Conservation (phyloP, 2,888 invertebrate species). For the Blera fallax region DNA sequence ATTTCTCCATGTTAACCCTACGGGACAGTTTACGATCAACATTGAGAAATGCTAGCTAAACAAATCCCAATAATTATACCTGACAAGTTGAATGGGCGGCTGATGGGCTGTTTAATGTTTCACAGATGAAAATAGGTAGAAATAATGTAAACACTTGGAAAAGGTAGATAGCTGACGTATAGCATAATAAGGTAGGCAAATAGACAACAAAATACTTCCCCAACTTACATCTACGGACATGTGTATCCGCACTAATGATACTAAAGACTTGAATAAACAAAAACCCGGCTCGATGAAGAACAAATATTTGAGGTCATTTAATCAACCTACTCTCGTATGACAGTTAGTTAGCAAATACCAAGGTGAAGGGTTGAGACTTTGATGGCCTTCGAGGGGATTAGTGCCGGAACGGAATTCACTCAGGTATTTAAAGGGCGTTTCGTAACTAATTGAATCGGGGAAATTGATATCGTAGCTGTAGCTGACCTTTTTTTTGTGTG, state of each 20-base stretch:
- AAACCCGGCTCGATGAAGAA: neutral
- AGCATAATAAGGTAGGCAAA: neutral
- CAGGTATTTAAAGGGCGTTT: neutral
- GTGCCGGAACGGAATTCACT: constrained; percentile 6
- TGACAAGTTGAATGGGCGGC: neutral
- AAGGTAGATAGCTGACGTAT: neutral
- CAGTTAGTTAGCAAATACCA: constrained; percentile 4
- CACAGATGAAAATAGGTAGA: neutral
- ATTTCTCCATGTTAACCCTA: neutral
- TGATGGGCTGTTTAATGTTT: neutral
- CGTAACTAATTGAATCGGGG: constrained; percentile 22
- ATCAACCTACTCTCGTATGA: constrained; percentile 3
- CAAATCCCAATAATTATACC: neutral
- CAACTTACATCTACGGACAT: neutral
- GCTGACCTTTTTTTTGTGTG: neutral
- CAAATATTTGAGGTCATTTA: constrained; percentile 45
- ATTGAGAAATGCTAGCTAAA: neutral
- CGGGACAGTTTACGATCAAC: neutral
- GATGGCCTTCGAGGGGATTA: neutral
- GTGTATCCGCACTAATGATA: neutral
- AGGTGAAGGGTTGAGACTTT: constrained; percentile 5
- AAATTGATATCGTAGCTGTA: neutral
- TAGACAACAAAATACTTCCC: neutral
- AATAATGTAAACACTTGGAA: neutral
- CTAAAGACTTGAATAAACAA: constrained; percentile 32